Percentiles rank a stretch among this genome's conserved stretches.
These are phyloP conservation scores for Poecile montanus DNA, from an alignment of 2,797 vertebrate species.

Conservation along the genomic window DNA sequence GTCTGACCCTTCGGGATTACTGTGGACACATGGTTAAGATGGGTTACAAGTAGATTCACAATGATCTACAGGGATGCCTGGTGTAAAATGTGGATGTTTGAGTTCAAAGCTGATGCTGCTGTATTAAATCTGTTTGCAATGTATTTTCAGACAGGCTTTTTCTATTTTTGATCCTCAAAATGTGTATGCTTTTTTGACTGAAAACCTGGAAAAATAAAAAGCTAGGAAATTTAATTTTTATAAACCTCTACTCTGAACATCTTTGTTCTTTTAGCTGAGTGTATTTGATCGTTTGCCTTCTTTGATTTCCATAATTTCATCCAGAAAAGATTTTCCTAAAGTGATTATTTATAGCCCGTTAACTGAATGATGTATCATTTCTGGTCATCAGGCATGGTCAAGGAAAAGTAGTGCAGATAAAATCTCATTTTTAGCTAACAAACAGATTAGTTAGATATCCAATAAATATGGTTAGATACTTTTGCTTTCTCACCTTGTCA, in stretches of 20 bases:
- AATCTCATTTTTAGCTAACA: neutral
- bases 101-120: neutral
- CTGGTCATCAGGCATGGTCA: neutral
- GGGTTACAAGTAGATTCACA: neutral
- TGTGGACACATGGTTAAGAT: neutral
- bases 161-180: neutral
- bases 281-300: neutral
- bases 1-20: neutral
- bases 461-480: neutral
- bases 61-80: neutral
- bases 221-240: neutral
- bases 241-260: neutral
- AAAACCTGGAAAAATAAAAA: neutral
- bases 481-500: neutral
- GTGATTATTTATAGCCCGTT: neutral
- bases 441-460: neutral
- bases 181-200: neutral
- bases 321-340: neutral
- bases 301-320: neutral
- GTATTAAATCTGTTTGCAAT: neutral
- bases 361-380: neutral
- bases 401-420: neutral
- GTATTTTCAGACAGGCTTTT: neutral
- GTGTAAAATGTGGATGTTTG: neutral
- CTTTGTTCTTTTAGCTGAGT: neutral